Base-by-base conservation (phyloP, 2,797 vertebrate species). In the Acipenser oxyrinchus region DNA sequence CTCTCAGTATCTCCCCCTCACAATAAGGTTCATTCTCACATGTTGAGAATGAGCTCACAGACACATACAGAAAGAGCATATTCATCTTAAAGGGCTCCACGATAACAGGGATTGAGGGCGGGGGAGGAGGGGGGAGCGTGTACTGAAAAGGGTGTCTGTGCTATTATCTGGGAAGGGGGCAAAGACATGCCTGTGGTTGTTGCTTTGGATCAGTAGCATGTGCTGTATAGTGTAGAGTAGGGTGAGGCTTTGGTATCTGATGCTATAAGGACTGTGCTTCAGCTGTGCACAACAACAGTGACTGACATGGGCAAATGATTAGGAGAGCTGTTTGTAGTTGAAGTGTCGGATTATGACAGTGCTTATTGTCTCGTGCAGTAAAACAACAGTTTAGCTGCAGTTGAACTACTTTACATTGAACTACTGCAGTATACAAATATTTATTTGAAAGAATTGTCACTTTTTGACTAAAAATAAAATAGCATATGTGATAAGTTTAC, bases 1-100 rank as follows among this genome's bases (percentile, higher is more conserved):
- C 6, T 64, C 59, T 62, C 5, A 66, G 61, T 70, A 76, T 53
- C 70, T 72, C 70, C 77, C 75, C 71, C 67, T 76, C 68, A 87
- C 84, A 88, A 85, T 83, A 79, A 77, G 67, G 68, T 71, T 73
- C 75, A 81, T 85, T 86, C 77, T 87, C 67, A 73, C 53, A 6
- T 66, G 57, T 72, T 71, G 72, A 69, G 66, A 79, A 71, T 50
- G 78, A 70, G 72, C 75, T 70, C 72, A 75, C 37, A 57, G 73
- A 75, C 73, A 76, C 58, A 81, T 73, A 74, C 68, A 10, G 66
- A 86, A 86, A 81, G 75, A 71, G 67, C 68, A 67, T 51, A 83
- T 88, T 88, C 80, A 83, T 80, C 68, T 57, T 72, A 68, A 49
- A 62, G 73, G 50, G 71, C 9, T 70, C 62, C 79, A 82, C 82